phyloP scores from a whole-genome alignment of 2,888 invertebrate genomes.

The Andrena praecox region DNA sequence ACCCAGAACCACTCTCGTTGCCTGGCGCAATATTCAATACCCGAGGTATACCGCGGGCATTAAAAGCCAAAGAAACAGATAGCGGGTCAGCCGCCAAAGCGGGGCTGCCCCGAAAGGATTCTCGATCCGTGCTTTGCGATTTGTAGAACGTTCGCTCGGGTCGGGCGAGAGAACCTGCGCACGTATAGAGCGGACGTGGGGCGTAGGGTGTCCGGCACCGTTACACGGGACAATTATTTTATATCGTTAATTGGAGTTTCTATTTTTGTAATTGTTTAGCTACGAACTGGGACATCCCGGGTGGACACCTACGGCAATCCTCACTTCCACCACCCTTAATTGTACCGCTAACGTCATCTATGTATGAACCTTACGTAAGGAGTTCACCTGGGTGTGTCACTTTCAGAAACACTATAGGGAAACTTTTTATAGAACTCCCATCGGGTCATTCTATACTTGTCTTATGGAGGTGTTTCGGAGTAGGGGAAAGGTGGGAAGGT shows the following conservation, averaged over 20 bases:
- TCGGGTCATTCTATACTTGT: too few relatives aligned
- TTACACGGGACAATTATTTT: background rate
- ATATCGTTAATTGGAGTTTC: background rate
- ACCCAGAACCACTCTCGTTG: slow-evolving; percentile 76
- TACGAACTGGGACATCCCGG: background rate
- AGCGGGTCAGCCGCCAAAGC: slow-evolving; percentile 36
- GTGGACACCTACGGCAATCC: too few relatives aligned
- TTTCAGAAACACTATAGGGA: too few relatives aligned
- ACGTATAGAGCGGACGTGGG: background rate
- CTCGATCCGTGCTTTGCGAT: background rate
- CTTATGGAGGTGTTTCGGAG: too few relatives aligned
- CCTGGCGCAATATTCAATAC: slow-evolving; percentile 73
- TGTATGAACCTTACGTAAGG: too few relatives aligned
- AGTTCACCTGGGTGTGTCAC: too few relatives aligned
- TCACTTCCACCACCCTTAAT: background rate
- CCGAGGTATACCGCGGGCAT: slow-evolving; percentile 51
- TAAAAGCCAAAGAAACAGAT: slow-evolving; percentile 46
- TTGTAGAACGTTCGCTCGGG: background rate
- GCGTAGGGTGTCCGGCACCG: background rate
- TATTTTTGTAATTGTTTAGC: slow-evolving; percentile 13
- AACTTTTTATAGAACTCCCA: too few relatives aligned
- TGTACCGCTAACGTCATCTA: background rate
- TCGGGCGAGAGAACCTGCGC: background rate
- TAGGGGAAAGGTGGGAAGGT: too few relatives aligned
- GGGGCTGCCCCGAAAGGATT: slow-evolving; percentile 20